phyloP scores from a whole-genome alignment of 1,140 invertebrate genomes.

The Pseudomyrmex gracilis region DNA sequence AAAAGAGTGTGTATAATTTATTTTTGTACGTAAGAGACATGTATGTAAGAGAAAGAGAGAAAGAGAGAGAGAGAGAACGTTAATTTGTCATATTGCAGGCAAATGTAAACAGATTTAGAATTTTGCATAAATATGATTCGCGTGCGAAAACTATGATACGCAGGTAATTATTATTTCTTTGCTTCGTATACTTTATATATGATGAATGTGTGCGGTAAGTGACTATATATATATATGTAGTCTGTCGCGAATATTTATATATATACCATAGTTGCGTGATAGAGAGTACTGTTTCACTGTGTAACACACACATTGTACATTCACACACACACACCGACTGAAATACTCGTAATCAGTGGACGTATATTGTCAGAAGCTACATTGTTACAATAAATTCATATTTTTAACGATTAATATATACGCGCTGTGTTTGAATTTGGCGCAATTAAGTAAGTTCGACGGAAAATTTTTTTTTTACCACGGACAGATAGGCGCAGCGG shows the following conservation, averaged over 20 bases:
- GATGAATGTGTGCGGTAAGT: constrained; percentile 31
- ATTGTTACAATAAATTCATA: constrained; percentile 80
- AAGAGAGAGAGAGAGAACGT: constrained; percentile 18
- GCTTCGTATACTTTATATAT: constrained; percentile 48
- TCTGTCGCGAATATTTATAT: constrained; percentile 57
- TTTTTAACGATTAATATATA: constrained; percentile 66
- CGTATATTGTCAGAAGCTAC: constrained; percentile 65
- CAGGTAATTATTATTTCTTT: constrained; percentile 26
- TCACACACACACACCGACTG: constrained; percentile 59
- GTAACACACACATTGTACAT: background rate
- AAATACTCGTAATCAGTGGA: constrained; percentile 72
- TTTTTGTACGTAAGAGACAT: constrained; percentile 74
- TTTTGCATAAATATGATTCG: constrained; percentile 18
- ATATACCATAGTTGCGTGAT: constrained; percentile 48
- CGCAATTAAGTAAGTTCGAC: constrained; percentile 10
- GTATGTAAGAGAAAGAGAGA: background rate
- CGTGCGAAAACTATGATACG: constrained; percentile 23
- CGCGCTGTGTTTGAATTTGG: constrained; percentile 28
- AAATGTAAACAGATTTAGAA: constrained; percentile 25
- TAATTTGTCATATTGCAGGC: constrained; percentile 43
- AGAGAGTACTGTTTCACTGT: constrained; percentile 37
- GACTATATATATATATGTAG: no score
- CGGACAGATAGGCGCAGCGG: constrained; percentile 78
- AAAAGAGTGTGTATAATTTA: constrained; percentile 76
- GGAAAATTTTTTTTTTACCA: constrained; percentile 69